Evolutionary conservation across 2,113 vertebrate genomes (phyloP).

Genomic region (Planiliza haematocheilus): DNA sequence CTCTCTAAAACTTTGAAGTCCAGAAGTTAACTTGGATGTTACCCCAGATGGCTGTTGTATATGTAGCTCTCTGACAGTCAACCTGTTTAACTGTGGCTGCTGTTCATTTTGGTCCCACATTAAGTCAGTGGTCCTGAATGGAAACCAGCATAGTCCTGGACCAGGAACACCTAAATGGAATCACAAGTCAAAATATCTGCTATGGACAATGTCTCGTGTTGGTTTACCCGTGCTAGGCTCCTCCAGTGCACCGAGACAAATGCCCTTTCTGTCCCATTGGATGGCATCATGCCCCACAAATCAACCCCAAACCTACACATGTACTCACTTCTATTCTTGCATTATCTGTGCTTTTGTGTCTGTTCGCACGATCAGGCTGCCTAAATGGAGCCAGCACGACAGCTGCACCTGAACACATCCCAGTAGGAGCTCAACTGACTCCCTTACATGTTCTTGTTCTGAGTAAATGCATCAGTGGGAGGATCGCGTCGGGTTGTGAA

Average conservation of each 20-base stretch:
- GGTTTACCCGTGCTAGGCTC: background rate
- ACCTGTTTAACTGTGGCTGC: background rate
- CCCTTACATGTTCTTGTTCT: no score
- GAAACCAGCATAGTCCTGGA: background rate
- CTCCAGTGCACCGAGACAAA: background rate
- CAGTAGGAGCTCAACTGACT: no score
- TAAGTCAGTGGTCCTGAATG: background rate
- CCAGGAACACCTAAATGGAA: slow-evolving; percentile 9
- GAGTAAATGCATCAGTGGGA: no score
- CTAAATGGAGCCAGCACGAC: no score
- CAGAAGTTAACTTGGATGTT: background rate
- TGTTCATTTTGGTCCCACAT: background rate
- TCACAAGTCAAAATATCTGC: background rate
- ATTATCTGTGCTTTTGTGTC: no score
- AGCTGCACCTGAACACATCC: no score
- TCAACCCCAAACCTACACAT: background rate
- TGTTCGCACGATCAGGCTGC: no score
- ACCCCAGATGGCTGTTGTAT: background rate
- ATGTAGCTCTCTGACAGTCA: background rate
- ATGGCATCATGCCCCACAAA: background rate
- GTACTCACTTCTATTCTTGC: no score
- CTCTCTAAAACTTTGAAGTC: slow-evolving; percentile 14
- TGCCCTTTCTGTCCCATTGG: background rate
- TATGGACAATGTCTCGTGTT: background rate
- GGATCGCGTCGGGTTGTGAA: no score